Conservation (phyloP, 2,113 vertebrate genomes). For the Fregata magnificens region DNA sequence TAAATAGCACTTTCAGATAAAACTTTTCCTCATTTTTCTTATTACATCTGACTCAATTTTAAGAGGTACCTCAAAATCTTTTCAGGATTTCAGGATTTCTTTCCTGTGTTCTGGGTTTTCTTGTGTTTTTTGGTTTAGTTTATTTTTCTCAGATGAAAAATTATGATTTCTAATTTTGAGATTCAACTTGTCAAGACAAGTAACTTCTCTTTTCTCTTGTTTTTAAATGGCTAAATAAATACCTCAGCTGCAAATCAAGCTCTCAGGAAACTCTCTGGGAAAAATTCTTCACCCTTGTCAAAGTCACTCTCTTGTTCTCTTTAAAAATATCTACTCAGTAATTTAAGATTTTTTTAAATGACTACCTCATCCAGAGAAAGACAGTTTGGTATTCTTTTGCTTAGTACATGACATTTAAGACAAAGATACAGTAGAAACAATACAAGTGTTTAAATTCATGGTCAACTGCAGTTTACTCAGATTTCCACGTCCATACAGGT, state of each 20-base stretch:
- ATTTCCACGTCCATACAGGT: neutral
- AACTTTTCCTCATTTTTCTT: neutral
- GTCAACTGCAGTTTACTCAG: neutral
- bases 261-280: neutral
- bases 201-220: neutral
- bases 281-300: neutral
- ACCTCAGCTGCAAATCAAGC: neutral
- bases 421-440: neutral
- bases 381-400: neutral
- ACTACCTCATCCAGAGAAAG: neutral
- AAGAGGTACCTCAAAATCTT: neutral
- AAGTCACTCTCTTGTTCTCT: neutral
- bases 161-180: neutral
- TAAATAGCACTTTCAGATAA: neutral
- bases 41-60: neutral
- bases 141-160: neutral
- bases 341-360: neutral
- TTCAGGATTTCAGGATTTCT: neutral
- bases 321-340: neutral
- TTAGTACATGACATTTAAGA: neutral
- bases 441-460: neutral
- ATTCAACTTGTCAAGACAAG: neutral
- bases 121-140: fast-evolving
- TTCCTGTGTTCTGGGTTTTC: neutral
- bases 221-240: neutral